Evolutionary conservation across 2,113 vertebrate species (phyloP), one percentile per base, ranked within the genome.

Genomic region (Theristicus caerulescens): DNA sequence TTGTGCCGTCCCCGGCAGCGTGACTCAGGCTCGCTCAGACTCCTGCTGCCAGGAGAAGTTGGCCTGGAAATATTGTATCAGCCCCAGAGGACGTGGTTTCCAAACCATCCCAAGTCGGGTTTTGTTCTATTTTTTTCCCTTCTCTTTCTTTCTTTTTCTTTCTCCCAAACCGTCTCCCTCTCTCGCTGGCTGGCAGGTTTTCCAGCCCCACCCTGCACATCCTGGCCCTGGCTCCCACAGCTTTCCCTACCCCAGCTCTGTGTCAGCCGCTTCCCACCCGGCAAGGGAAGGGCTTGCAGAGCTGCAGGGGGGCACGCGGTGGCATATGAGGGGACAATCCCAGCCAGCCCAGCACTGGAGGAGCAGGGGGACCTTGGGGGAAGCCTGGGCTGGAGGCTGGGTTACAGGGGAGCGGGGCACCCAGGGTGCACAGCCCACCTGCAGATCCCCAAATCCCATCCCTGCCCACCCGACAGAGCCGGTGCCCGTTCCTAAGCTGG

Each of bases 11-110:
- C 84, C 87, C 71, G 67, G 89, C 89, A 93, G 95, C 2, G 40
- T 97, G 95, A 97, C 83, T 96, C 93, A 96, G 85, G 87, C 95
- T 94, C 13, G 0, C 55, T 73, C 66, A 11, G 31, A 36, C 88
- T 92, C 81, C 73, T 0, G 11, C 91, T 96, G 96, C 96, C 94
- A 96, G 76, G 71, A 90, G 87, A 79, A 93, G 31, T 32, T 93
- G 94, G 91, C 87, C 89, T 97, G 96, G 95, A 97, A 97, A 97
- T 94, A 90, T 8, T 57, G 82, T 93, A 94, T 96, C 95, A 96
- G 92, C 78, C 96, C 47, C 81, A 13, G 77, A 96, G 70, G 96
- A 96, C 77, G 17, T 76, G 84, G 90, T 95, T 97, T 96, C 91
- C 91, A 96, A 96, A 96, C 93, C 80, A 82, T 58, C 71, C 38